Percentiles rank a stretch among this genome's conserved stretches.
Evolutionary conservation across 2,797 vertebrate genomes (phyloP).

Genomic region (Lutjanus campechanus): DNA sequence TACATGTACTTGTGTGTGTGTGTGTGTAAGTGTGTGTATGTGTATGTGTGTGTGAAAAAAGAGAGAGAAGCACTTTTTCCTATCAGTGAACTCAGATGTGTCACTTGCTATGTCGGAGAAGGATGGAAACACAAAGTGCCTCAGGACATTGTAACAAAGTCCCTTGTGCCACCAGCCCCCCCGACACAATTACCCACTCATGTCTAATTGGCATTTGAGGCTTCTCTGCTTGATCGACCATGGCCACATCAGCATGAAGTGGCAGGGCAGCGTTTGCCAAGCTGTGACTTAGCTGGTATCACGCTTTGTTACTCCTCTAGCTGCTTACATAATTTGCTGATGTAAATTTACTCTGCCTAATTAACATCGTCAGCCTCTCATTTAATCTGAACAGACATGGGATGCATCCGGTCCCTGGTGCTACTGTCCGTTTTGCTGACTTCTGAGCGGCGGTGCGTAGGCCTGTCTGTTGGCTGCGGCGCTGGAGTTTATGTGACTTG

Average conservation of each 20-base stretch:
- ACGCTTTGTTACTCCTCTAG: conserved; percentile 85
- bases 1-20: background rate
- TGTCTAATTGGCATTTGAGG: conserved; percentile 89
- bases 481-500: conserved; percentile 48
- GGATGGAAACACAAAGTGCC: conserved; percentile 83
- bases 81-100: conserved; percentile 78
- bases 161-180: conserved; percentile 86
- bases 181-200: conserved; percentile 88
- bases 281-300: conserved; percentile 89
- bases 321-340: conserved; percentile 88
- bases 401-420: conserved; percentile 76
- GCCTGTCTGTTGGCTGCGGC: conserved; percentile 55
- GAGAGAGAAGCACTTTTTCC: conserved; percentile 24
- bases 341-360: conserved; percentile 89
- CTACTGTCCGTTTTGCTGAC: conserved; percentile 72
- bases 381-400: conserved; percentile 85
- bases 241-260: conserved; percentile 88
- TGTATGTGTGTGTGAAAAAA: background rate
- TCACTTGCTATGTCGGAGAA: conserved; percentile 81
- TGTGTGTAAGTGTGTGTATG: conserved; percentile 2
- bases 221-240: conserved; percentile 87
- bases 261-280: conserved; percentile 84
- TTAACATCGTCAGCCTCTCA: conserved; percentile 86
- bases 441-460: conserved; percentile 46
- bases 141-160: conserved; percentile 85